These are phyloP conservation scores for Astreopora myriophthalma DNA, from an alignment of 64 coral and sea anemone species.

Conservation along the genomic window DNA sequence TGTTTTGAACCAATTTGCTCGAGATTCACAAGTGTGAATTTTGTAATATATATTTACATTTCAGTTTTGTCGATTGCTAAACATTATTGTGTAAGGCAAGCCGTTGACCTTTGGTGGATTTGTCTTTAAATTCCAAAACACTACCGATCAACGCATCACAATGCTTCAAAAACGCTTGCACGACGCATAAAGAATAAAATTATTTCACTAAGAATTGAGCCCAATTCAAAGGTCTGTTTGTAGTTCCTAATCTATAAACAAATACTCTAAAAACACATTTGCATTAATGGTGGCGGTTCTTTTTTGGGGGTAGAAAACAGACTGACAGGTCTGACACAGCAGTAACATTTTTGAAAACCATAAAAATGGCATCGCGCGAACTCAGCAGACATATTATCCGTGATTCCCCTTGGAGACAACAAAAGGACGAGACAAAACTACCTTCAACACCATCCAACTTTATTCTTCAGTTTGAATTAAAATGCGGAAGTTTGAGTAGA, in stretches of 20 bases:
- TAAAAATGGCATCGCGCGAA: not conserved
- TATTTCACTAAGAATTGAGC: not conserved
- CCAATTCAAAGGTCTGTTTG: slow-evolving; percentile 25
- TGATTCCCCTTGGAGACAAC: not conserved
- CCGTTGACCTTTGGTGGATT: not conserved
- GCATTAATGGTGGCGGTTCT: slow-evolving; percentile 28
- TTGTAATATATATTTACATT: slow-evolving; percentile 24
- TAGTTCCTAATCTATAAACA: slow-evolving; percentile 42
- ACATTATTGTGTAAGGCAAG: not conserved
- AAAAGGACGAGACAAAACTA: not conserved
- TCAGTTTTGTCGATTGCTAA: not conserved
- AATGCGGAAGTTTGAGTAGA: not conserved
- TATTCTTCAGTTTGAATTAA: too few species aligned
- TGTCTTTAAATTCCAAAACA: too few species aligned
- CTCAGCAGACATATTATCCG: too few species aligned
- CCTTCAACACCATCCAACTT: not conserved
- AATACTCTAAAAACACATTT: slow-evolving; percentile 49
- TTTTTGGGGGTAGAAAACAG: not conserved
- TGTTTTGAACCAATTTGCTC: too few species aligned
- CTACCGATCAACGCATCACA: too few species aligned
- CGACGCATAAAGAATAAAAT: not conserved
- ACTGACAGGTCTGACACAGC: too few species aligned
- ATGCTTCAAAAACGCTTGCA: too few species aligned
- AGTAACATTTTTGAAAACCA: not conserved
- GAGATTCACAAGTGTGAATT: too few species aligned